Evolutionary conservation across 2,797 vertebrate genomes (phyloP), one percentile per base, ranked within the genome.

Genomic region (Rallus crepitans): DNA sequence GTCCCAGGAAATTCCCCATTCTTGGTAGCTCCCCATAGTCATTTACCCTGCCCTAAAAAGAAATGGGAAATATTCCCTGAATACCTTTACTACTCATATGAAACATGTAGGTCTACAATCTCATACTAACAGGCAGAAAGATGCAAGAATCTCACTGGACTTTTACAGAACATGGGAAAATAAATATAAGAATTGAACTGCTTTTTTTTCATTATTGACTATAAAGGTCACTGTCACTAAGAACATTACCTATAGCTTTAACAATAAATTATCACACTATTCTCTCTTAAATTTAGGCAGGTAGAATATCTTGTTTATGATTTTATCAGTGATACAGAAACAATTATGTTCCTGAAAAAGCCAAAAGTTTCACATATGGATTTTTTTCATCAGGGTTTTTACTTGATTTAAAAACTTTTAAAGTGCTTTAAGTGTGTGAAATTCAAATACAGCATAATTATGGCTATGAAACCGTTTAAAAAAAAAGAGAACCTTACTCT

Each of bases 351-450:
- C 81, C 73, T 61, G 33, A 89, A 92, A 92, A 82, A 91, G 33
- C 12, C 11, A 12, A 9, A 82, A 56, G 12, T 90, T 94, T 78
- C 31, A 42, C 60, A 40, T 50, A 59, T 39, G 35, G 15, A 25
- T 42, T 57, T 66, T 70, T 89, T 35, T 4, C 42, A 55, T 72
- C 56, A n/a, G 28, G 35, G 78, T 63, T 35, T 80, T 82, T 73
- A 72, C 89, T 82, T 82, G 15, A 85, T 80, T 94, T 94, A 28
- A 71, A 87, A 93, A 91, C 35, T 75, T 86, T 21, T 72, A 11
- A 69, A 76, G 27, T 28, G 6, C 16, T 83, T 89, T 76, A 61
- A 60, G 11, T 55, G 13, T 76, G n/a, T 88, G 35, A 93, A 87
- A 94, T 69, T 86, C 61, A 88, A 81, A 81, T 39, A 31, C 13